Evolutionary conservation across 2,888 invertebrate genomes (phyloP), one percentile per base, ranked within the genome.

Genomic region (Galerucella pusilla): DNA sequence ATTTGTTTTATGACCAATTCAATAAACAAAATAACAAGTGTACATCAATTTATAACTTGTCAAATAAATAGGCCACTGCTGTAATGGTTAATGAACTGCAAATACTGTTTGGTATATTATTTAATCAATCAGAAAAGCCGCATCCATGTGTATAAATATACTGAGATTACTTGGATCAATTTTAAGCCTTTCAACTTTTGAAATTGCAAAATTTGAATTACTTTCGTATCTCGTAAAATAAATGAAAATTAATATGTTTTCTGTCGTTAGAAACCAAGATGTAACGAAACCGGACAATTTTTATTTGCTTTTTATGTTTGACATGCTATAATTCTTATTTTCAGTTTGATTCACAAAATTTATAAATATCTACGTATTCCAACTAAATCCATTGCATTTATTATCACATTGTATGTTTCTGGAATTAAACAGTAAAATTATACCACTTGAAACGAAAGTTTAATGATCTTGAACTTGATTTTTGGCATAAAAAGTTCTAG

Each of bases 181-280:
- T n/a, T 63, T n/a, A 63, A 14, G 35, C 42, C 63, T 63, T 63
- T 63, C 42, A 63, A 63, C 63, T 63, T 63, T 20, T 16, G n/a
- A n/a, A 63, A 42, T 14, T 63, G 42, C 28, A 60, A 9, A 28
- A 28, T 42, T 7, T 60, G 14, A 14, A 52, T 6, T n/a, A 11
- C 7, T 52, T 52, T 52, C 7, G 5, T 5, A 52, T 52, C n/a
- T 52, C 52, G 52, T 5, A 52, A 52, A 52, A n/a, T 52, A n/a
- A 52, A 52, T n/a, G 14, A 49, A 49, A 49, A 49, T 49, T 49
- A 49, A n/a, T 52, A 52, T 52, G n/a, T 52, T 52, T 14, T 5
- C 20, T 52, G 52, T 52, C 52, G 52, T 6, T 52, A 52, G 5
- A 14, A 4, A 28, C 28, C 28, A 4, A 6, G 35, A 35, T 35